These are phyloP conservation scores for Belonocnema kinseyi DNA, from an alignment of 1,140 invertebrate species.

Conservation along the genomic window DNA sequence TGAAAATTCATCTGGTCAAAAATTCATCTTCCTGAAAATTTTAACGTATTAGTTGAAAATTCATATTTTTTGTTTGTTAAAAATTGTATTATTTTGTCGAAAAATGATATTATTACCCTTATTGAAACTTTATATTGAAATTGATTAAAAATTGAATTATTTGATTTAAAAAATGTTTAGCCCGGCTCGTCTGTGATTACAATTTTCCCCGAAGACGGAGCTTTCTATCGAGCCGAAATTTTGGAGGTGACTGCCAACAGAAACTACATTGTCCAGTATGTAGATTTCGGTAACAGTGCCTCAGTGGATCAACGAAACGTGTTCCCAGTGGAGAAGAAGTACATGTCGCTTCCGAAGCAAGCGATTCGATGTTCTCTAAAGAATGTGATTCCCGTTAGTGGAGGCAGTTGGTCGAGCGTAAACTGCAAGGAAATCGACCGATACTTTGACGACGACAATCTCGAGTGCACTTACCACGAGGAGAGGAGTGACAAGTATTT, in stretches of 20 bases:
- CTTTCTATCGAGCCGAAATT: constrained; percentile 82
- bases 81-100: too few species aligned
- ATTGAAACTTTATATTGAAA: too few species aligned
- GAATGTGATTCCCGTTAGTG: constrained; percentile 75
- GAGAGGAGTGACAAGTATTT: constrained; percentile 72
- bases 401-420: constrained; percentile 76
- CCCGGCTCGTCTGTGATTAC: constrained; percentile 81
- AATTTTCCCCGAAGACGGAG: constrained; percentile 81
- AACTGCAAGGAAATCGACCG: constrained; percentile 71
- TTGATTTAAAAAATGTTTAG: constrained; percentile 52
- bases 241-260: constrained; percentile 75
- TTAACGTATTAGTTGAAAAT: too few species aligned
- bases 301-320: constrained; percentile 78
- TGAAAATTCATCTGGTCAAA: too few species aligned
- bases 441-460: constrained; percentile 78
- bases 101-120: too few species aligned
- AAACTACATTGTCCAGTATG: constrained; percentile 80
- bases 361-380: constrained; percentile 81
- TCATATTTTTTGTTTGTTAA: too few species aligned
- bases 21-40: too few species aligned
- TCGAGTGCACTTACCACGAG: constrained; percentile 75
- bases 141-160: too few species aligned
- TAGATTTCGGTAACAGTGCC: constrained; percentile 85
- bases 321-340: constrained; percentile 81
- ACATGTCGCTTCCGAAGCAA: constrained; percentile 82